These are phyloP conservation scores for Mactra quadrangularis DNA, from an alignment of 1,140 invertebrate genomes.

Conservation along the genomic window DNA sequence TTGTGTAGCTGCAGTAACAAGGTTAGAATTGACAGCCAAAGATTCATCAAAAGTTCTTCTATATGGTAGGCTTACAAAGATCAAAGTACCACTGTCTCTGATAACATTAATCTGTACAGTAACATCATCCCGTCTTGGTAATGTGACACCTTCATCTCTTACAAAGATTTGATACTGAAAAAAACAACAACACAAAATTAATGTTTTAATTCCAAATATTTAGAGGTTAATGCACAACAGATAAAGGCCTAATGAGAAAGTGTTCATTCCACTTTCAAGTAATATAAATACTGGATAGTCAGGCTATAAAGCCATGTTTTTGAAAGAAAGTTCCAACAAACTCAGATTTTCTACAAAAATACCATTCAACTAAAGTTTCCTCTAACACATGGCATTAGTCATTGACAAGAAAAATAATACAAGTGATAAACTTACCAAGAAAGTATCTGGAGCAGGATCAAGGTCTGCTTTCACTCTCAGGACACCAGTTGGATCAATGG, in stretches of 20 bases:
- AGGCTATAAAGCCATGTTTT: too few species aligned
- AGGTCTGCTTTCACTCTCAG: slow-evolving; percentile 31
- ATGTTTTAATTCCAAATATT: too few species aligned
- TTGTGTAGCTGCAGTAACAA: slow-evolving; percentile 63
- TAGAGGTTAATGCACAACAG: too few species aligned
- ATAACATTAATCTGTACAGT: slow-evolving; percentile 66
- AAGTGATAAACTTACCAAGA: neutral
- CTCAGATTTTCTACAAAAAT: too few species aligned
- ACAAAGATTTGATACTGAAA: slow-evolving; percentile 49
- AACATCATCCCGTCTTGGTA: neutral
- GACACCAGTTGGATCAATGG: slow-evolving; percentile 31
- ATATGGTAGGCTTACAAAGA: slow-evolving; percentile 61
- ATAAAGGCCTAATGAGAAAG: too few species aligned
- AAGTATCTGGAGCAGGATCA: too few species aligned
- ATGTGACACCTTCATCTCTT: slow-evolving; percentile 17
- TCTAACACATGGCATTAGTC: too few species aligned
- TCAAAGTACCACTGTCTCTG: slow-evolving; percentile 61
- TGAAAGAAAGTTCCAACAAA: too few species aligned
- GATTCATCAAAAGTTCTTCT: slow-evolving; percentile 60
- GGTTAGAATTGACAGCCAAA: slow-evolving; percentile 42
- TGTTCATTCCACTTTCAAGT: too few species aligned
- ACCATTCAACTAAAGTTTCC: too few species aligned
- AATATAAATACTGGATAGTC: too few species aligned
- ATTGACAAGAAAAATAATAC: too few species aligned
- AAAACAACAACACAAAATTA: neutral